Base-by-base conservation (phyloP, 2,797 vertebrate species). In the Podargus strigoides region DNA sequence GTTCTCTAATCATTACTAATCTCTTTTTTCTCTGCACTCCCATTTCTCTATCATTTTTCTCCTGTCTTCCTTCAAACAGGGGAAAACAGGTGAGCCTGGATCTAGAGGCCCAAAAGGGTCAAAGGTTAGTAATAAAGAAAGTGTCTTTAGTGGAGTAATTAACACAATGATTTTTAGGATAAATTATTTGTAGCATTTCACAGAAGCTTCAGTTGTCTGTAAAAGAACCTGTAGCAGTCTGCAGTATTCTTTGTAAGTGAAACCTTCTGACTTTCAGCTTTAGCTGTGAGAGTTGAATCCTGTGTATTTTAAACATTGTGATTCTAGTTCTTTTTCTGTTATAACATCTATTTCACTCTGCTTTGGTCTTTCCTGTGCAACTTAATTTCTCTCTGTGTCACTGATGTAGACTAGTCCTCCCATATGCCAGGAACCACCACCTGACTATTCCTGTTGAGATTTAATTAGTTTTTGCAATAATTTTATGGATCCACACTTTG, bases 1-100 rank as follows among this genome's bases (percentile, higher is more conserved):
- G 42, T 87, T 97, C 85, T 78, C 42, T 75, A 91, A 73, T 92
- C 12, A 34, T 89, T 88, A 89, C 92, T 97, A 93, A 97, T 95
- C 95, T 91, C 95, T 90, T 85, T 85, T 89, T 92, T 87, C 74
- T 93, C 81, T 92, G 36, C 41, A 84, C 79, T 97, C 91, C 86
- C 39, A 72, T 88, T 91, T 95, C 62, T 92, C 94, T 96, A 27
- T 89, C 82, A 32, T 90, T 81, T 88, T 96, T 93, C 92, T 96
- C 49, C 89, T 92, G 74, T 90, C 82, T 95, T 97, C 58, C 82
- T 87, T 94, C 66, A 76, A 94, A 88, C 97, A 99, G 99, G 99
- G 99, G 55, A 99, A 98, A 78, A 98, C 98, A 97, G 99, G 99
- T 92, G 99, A 99, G 97, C 69, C 98, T 91, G 99, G 99, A 87